phyloP scores from a whole-genome alignment of 2,888 invertebrate genomes.

The Pheosia gnoma region DNA sequence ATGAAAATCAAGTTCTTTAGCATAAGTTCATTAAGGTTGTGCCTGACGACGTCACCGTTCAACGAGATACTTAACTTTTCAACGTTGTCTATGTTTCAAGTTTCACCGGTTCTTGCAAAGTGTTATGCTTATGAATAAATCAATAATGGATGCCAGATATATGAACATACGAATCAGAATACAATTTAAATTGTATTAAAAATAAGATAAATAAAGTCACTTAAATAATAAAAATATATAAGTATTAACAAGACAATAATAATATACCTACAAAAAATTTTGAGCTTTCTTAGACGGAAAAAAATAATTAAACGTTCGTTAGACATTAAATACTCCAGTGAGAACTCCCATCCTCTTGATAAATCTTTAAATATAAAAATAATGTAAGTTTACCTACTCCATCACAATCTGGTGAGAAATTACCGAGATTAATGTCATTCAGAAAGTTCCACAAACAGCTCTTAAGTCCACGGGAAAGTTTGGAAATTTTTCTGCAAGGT shows the following conservation, averaged over 20 bases:
- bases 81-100: constrained; percentile 30
- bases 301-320: no score
- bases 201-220: no score
- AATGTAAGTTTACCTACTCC: background rate
- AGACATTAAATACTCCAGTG: no score
- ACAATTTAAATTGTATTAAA: no score
- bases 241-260: no score
- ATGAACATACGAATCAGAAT: no score
- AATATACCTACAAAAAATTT: no score
- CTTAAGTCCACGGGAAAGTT: constrained; percentile 57
- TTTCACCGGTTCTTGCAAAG: constrained; percentile 8
- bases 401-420: constrained; percentile 51
- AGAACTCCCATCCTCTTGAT: constrained; percentile 16
- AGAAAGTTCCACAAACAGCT: constrained; percentile 67
- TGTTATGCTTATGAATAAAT: background rate
- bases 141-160: no score
- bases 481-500: constrained; percentile 69
- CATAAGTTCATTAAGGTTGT: constrained; percentile 63
- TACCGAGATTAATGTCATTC: constrained; percentile 69
- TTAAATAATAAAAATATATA: no score
- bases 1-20: constrained; percentile 64
- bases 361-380: background rate
- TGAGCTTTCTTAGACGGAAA: no score
- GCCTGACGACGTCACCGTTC: constrained; percentile 47
- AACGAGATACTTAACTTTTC: constrained; percentile 45